These are phyloP conservation scores for Cheilosia impressa DNA, from an alignment of 2,888 invertebrate genomes.

Conservation along the genomic window DNA sequence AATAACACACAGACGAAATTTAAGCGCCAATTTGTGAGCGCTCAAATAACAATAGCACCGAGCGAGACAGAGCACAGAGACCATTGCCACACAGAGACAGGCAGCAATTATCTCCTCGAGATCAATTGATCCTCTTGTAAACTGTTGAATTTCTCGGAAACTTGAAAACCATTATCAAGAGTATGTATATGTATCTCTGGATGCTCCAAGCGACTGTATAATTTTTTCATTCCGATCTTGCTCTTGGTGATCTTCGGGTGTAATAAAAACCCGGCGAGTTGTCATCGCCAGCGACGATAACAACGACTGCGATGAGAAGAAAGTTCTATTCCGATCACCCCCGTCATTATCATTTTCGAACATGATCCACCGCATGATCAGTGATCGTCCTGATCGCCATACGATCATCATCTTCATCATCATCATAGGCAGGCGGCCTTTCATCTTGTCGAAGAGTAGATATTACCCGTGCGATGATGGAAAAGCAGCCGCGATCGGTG, in stretches of 20 bases:
- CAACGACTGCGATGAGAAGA: slow-evolving; percentile 18
- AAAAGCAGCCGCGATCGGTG: slow-evolving; percentile 1
- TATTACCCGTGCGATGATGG: slow-evolving; percentile 17
- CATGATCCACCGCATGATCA: slow-evolving; percentile 36
- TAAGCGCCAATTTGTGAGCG: slow-evolving; percentile 72
- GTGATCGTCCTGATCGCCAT: not conserved
- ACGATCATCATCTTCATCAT: slow-evolving; percentile 33
- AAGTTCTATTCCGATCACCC: slow-evolving; percentile 33
- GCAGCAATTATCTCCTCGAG: slow-evolving; percentile 69
- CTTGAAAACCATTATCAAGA: slow-evolving; percentile 51
- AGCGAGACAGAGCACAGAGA: slow-evolving; percentile 21
- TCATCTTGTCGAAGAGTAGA: slow-evolving; percentile 39
- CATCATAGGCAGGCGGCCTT: slow-evolving; percentile 34
- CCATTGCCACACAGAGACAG: slow-evolving; percentile 61
- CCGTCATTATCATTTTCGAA: slow-evolving; percentile 24
- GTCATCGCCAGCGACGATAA: slow-evolving; percentile 14
- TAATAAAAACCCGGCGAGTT: slow-evolving; percentile 24
- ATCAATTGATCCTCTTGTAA: slow-evolving; percentile 67
- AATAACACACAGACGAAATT: slow-evolving; percentile 45
- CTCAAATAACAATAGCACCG: slow-evolving; percentile 6
- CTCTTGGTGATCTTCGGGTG: slow-evolving; percentile 39
- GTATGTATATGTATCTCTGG: slow-evolving; percentile 10
- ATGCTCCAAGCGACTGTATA: not conserved
- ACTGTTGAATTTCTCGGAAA: slow-evolving; percentile 66
- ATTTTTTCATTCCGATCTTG: slow-evolving; percentile 26